Evolutionary conservation across 2,888 invertebrate genomes (phyloP), one percentile per base, ranked within the genome.

Genomic region (Nomada lathburiana): DNA sequence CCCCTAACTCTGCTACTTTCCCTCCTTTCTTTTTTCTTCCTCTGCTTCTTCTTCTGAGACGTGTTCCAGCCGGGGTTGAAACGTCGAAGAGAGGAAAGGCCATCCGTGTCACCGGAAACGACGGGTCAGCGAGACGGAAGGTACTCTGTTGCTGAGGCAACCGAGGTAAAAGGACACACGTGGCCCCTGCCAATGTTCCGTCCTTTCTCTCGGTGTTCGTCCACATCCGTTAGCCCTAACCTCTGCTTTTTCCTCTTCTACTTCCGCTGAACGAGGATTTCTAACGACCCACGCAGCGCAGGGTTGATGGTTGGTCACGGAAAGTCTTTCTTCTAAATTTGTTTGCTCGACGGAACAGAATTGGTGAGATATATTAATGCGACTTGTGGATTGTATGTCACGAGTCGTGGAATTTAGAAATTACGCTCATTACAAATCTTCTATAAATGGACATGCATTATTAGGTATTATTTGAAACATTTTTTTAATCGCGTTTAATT

Each of bases 111-210:
- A 88, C 89, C 89, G 91, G 91, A 91, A 92, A 89, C 91, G 89
- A 87, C 89, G 88, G 91, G 92, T 91, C 91, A 91, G 89, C 90
- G 89, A 91, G 89, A 92, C 90, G 91, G 90, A 92, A 91, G 91
- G 88, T 90, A 90, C 91, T 91, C 90, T 90, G 91, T 92, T 92
- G 91, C 92, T 91, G 90, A 90, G 91, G 92, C 92, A 91, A 91
- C 91, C 76, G 81, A 74, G 86, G 86, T 86, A 85, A 89, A 88
- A 89, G 88, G 90, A 88, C 87, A 87, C 85, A 89, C 86, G 82
- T 75, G 65, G 47, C 70, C 70, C 80, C 76, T 73, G 77, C 71
- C 73, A 65, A 53, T 68, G 57, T 77, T 83, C 76, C 60, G 44
- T 80, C 77, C 76, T 83, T 70, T 71, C 81, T 85, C 73, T 74